phyloP scores from a whole-genome alignment of 2,113 vertebrate genomes.

The Centropus unirufus region DNA sequence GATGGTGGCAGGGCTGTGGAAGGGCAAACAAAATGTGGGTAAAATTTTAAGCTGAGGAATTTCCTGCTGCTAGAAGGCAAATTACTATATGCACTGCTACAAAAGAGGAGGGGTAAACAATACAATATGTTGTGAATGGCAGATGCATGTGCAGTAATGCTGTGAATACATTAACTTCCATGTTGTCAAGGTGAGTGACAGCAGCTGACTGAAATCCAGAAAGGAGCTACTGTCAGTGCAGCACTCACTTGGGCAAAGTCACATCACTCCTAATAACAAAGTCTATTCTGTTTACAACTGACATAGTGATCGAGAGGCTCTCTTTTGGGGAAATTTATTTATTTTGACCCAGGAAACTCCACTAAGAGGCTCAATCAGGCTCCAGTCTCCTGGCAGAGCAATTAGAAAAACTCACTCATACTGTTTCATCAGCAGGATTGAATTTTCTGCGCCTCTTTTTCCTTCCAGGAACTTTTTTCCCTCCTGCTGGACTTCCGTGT shows the following conservation, averaged over 20 bases:
- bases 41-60: conserved; percentile 75
- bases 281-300: conserved; percentile 77
- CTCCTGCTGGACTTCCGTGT: neutral
- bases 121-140: conserved; percentile 69
- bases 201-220: conserved; percentile 76
- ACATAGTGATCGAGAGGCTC: conserved; percentile 62
- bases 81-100: conserved; percentile 71
- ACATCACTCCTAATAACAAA: conserved; percentile 75
- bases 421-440: neutral
- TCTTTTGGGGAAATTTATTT: conserved; percentile 21
- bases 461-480: neutral
- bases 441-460: neutral
- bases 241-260: conserved; percentile 63
- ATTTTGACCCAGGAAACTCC: conserved; percentile 11
- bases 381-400: neutral
- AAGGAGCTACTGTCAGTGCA: conserved; percentile 72
- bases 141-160: conserved; percentile 72
- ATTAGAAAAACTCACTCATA: conserved; percentile 15
- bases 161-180: conserved; percentile 75
- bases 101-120: conserved; percentile 79
- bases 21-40: conserved; percentile 69
- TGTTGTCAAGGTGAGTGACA: conserved; percentile 80
- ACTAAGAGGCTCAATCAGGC: neutral
- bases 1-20: conserved; percentile 31
- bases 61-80: conserved; percentile 77